These are phyloP conservation scores for Romanomermis culicivorax DNA, from an alignment of 2,888 invertebrate species.

Conservation along the genomic window DNA sequence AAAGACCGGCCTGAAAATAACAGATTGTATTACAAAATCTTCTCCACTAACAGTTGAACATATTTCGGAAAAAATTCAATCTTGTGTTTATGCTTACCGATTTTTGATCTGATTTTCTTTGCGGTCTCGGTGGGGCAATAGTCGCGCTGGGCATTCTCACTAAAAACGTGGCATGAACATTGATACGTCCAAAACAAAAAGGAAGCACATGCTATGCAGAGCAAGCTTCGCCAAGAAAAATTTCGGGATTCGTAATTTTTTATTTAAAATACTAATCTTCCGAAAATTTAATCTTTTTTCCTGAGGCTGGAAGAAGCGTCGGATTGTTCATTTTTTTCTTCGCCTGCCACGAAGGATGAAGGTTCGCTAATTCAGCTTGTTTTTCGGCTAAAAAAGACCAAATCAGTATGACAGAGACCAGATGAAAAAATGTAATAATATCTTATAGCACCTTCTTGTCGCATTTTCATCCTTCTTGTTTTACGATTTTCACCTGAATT, in stretches of 20 bases:
- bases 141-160: too few relatives aligned
- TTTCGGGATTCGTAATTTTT: too few relatives aligned
- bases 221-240: too few relatives aligned
- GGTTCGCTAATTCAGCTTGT: background rate
- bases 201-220: too few relatives aligned
- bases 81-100: too few relatives aligned
- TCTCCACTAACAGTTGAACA: background rate
- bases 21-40: background rate
- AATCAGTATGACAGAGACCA: background rate
- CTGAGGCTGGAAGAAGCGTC: background rate
- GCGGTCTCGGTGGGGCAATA: too few relatives aligned
- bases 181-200: too few relatives aligned
- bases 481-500: background rate
- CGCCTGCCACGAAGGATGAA: conserved; percentile 3
- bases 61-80: too few relatives aligned
- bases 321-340: background rate
- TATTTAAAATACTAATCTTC: background rate
- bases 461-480: background rate
- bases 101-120: too few relatives aligned
- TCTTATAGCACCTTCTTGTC: background rate
- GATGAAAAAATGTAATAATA: background rate
- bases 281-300: conserved; percentile 2
- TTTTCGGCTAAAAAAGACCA: background rate
- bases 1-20: conserved; percentile 20
- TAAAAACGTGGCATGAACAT: too few relatives aligned